Percentiles rank a stretch among this genome's conserved stretches.
Conservation (phyloP, 2,888 invertebrate genomes). For the Noctuana brunneofusca region DNA sequence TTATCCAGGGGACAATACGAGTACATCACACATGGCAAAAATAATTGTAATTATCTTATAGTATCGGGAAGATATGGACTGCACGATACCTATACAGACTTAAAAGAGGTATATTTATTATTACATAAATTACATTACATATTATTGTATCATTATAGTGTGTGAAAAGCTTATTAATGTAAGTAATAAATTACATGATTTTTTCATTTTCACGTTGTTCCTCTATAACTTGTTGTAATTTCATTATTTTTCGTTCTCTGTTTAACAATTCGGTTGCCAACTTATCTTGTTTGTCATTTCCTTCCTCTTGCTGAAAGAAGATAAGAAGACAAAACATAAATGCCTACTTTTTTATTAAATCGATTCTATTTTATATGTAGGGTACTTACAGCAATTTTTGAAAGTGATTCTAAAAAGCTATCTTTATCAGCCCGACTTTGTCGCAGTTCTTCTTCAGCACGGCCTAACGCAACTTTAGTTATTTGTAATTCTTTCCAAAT, state of each 20-base stretch:
- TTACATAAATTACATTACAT: too few species aligned
- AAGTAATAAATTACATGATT: constrained; percentile 57
- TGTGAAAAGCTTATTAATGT: constrained; percentile 5
- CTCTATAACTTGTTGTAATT: constrained; percentile 62
- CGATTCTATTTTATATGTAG: neutral
- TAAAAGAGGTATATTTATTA: too few species aligned
- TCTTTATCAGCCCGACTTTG: constrained; percentile 76
- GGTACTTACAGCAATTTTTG: constrained; percentile 71
- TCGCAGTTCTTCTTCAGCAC: constrained; percentile 66
- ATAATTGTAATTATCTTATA: too few species aligned
- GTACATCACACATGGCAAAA: too few species aligned
- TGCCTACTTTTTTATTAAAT: neutral
- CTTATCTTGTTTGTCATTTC: constrained; percentile 60
- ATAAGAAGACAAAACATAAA: too few species aligned
- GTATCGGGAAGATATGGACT: too few species aligned
- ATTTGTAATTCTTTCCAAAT: constrained; percentile 77
- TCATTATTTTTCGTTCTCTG: constrained; percentile 63
- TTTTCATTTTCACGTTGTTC: constrained; percentile 65
- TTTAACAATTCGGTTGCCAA: constrained; percentile 67
- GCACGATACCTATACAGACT: too few species aligned
- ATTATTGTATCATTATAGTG: too few species aligned
- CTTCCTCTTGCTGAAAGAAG: constrained; percentile 60
- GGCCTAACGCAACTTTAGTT: constrained; percentile 57
- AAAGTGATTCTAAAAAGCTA: constrained; percentile 71
- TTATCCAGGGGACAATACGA: too few species aligned